Conservation (phyloP, 2,888 invertebrate species). For the Amphipyra berbera region DNA sequence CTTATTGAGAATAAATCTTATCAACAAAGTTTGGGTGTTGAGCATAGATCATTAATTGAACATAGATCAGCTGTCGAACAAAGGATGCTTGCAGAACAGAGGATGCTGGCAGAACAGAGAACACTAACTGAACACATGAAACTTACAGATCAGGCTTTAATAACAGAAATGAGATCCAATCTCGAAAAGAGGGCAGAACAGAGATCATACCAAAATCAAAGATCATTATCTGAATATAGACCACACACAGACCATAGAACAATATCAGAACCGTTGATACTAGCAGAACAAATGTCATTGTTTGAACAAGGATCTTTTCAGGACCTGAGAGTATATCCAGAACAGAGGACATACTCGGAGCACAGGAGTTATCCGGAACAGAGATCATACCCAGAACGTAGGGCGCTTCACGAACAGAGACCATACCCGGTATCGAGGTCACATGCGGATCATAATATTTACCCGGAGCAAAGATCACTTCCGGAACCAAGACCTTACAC, state of each 20-base stretch:
- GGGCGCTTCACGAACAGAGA: conserved; percentile 19
- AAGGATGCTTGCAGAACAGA: conserved; percentile 9
- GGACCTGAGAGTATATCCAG: conserved; percentile 22
- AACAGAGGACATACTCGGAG: conserved; percentile 9
- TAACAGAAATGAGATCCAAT: conserved; percentile 24
- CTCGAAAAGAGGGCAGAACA: conserved; percentile 23
- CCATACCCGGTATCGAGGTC: conserved; percentile 16
- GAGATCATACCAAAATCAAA: conserved; percentile 16
- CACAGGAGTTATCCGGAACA: conserved; percentile 21
- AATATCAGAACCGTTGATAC: conserved; percentile 22
- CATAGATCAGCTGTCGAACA: conserved; percentile 11
- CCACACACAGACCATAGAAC: conserved; percentile 17
- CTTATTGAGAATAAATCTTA: conserved; percentile 39
- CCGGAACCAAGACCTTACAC: conserved; percentile 18
- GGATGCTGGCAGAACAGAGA: conserved; percentile 14
- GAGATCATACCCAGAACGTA: conserved; percentile 14
- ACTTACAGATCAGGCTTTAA: conserved; percentile 4
- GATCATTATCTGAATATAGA: conserved; percentile 24
- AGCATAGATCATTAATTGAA: conserved; percentile 16
- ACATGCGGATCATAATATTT: conserved; percentile 20
- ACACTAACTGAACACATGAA: conserved; percentile 5
- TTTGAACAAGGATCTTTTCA: conserved; percentile 16
- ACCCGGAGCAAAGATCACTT: conserved; percentile 21
- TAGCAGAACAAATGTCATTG: conserved; percentile 27
- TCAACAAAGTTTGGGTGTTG: conserved; percentile 13